Evolutionary conservation across 2,888 invertebrate genomes (phyloP).

Genomic region (Magallana nippona): DNA sequence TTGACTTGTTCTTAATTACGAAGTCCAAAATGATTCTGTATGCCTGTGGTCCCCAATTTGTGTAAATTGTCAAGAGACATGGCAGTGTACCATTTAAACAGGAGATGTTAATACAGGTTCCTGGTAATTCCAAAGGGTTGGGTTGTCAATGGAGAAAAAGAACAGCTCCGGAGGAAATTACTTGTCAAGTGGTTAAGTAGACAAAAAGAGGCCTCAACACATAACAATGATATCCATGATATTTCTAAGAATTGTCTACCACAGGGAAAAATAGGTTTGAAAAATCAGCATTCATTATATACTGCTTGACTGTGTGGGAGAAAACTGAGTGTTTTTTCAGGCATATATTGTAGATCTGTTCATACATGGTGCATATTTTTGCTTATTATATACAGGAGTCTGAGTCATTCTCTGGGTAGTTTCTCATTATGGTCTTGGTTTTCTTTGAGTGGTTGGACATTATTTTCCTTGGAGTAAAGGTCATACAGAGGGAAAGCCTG

Average conservation of each 20-base stretch:
- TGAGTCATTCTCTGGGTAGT: not conserved
- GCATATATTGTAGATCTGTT: not conserved
- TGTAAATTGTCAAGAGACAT: not conserved
- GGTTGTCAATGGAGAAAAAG: conserved; percentile 8
- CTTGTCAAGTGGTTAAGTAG: conserved; percentile 6
- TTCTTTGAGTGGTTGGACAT: not conserved
- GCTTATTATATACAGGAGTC: too few species aligned
- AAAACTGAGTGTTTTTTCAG: not conserved
- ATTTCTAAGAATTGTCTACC: not conserved
- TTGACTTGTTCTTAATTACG: too few species aligned
- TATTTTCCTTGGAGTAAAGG: not conserved
- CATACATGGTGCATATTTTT: not conserved
- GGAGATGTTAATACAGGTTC: not conserved
- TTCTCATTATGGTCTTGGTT: not conserved
- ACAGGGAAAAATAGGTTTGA: not conserved
- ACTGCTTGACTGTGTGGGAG: not conserved
- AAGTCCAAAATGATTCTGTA: not conserved
- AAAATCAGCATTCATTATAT: not conserved
- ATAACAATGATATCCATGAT: conserved; percentile 7
- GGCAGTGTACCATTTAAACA: not conserved
- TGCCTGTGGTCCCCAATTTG: not conserved
- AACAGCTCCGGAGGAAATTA: conserved; percentile 15
- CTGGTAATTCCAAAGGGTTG: conserved; percentile 1
- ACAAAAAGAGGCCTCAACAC: not conserved
- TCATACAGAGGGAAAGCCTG: not conserved